Evolutionary conservation across 2,888 invertebrate species (phyloP).

Genomic region (Dicranocentrus wangi): DNA sequence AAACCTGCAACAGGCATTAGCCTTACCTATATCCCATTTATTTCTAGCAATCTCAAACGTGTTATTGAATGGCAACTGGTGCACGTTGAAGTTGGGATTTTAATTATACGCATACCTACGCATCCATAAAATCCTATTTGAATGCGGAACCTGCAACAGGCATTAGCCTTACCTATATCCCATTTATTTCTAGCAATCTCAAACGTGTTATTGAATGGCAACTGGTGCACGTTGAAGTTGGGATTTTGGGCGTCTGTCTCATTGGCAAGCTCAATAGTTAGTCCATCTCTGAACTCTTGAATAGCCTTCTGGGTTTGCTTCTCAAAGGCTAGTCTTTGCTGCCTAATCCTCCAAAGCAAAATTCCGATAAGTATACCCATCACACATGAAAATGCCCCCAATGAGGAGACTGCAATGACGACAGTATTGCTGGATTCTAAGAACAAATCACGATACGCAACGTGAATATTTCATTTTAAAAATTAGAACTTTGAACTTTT

Average conservation of each 20-base stretch:
- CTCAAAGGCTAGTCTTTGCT: conserved; percentile 54
- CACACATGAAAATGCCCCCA: conserved; percentile 19
- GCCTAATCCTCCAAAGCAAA: conserved; percentile 43
- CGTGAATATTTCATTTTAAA: too few relatives aligned
- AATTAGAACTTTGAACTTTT: too few relatives aligned
- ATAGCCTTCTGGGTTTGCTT: conserved; percentile 59
- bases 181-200: conserved; percentile 57
- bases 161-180: conserved; percentile 66
- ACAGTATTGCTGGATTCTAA: conserved; percentile 17
- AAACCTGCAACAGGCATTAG: too few relatives aligned
- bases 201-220: conserved; percentile 60
- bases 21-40: conserved; percentile 65
- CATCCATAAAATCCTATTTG: too few relatives aligned
- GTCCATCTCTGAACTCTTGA: conserved; percentile 62
- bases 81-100: conserved; percentile 53
- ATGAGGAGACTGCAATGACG: background rate
- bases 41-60: conserved; percentile 49
- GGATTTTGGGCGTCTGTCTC: conserved; percentile 22
- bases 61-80: conserved; percentile 61
- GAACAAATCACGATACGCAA: too few relatives aligned
- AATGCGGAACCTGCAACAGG: too few relatives aligned
- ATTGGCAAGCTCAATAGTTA: conserved; percentile 2
- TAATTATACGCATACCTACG: too few relatives aligned
- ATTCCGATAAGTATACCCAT: conserved; percentile 11
- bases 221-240: conserved; percentile 57